Evolutionary conservation across 2,797 vertebrate species (phyloP).

Genomic region (Cryptoprocta ferox): DNA sequence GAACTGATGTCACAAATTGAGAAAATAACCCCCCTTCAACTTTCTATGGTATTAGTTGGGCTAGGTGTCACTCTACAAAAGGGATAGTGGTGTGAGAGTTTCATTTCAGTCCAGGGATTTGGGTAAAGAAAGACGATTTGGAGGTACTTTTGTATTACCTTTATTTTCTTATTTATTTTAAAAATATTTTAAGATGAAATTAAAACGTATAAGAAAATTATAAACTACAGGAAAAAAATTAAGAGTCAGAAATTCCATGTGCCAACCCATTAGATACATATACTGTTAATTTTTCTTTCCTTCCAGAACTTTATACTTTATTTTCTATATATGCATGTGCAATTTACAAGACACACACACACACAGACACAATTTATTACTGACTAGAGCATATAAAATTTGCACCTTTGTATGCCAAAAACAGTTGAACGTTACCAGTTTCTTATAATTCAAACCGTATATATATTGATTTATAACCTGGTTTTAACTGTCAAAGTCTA

Average conservation of each 20-base stretch:
- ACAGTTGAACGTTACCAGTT: neutral
- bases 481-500: neutral
- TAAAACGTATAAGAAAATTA: neutral
- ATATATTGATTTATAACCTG: neutral
- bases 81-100: neutral
- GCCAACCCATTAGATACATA: neutral
- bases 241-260: neutral
- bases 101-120: neutral
- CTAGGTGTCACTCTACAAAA: neutral
- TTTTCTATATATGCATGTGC: neutral
- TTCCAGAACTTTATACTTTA: neutral
- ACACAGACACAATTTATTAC: neutral
- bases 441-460: neutral
- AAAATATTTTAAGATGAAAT: neutral
- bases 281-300: neutral
- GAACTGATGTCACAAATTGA: neutral
- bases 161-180: neutral
- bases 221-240: neutral
- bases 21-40: neutral
- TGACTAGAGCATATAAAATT: neutral
- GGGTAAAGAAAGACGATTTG: neutral
- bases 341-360: neutral
- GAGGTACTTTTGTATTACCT: neutral
- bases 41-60: neutral
- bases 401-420: neutral